Base-by-base conservation (phyloP, 2,113 vertebrate genomes). In the Sander vitreus region DNA sequence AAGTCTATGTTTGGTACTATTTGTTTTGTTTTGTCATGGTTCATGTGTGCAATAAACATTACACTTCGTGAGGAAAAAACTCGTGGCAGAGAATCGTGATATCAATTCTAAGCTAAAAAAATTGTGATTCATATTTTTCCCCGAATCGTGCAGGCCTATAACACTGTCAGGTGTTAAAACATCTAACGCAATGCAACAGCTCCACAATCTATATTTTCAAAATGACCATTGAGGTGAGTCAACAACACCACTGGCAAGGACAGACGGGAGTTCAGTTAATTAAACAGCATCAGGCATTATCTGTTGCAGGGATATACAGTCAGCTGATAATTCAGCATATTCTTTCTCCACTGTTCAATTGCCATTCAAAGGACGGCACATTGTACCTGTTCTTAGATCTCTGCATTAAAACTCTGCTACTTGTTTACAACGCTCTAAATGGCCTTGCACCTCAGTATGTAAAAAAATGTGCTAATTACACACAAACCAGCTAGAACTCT, bases 91-190 rank as follows among this genome's bases (percentile, higher is more conserved):
- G 30, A 33, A 33, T 33, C 30, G 30, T 33, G 30, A 33, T 33
- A 33, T 33, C 30, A 33, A 33, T 33, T 33, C 30, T 33, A 33
- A 33, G 30, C 30, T 33, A 6, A 33, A 33, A 33, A 33, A 33
- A 33, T 33, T 1, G 30, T 33, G 30, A 33, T 33, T 33, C 30
- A 19, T 25, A 25, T 25, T 25, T 25, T 25, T 25, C 25, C 25
- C 25, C 2, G 25, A 25, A 25, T 25, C 25, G 25, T 25, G 25
- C 25, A 25, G 25, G 25, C 25, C 25, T 25, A 25, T 25, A 25
- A 25, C 25, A 25, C 57, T 39, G 30, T 19, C 47, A 72, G 19
- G 59, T 67, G 36, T 78, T 73, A 67, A 47, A 60, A 53, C 18
- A 76, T 36, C 6, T n/a, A n/a, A 27, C 10, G 23, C n/a, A n/a